Evolutionary conservation across 2,113 vertebrate genomes (phyloP), one percentile per base, ranked within the genome.

Genomic region (Paramormyrops kingsleyae): DNA sequence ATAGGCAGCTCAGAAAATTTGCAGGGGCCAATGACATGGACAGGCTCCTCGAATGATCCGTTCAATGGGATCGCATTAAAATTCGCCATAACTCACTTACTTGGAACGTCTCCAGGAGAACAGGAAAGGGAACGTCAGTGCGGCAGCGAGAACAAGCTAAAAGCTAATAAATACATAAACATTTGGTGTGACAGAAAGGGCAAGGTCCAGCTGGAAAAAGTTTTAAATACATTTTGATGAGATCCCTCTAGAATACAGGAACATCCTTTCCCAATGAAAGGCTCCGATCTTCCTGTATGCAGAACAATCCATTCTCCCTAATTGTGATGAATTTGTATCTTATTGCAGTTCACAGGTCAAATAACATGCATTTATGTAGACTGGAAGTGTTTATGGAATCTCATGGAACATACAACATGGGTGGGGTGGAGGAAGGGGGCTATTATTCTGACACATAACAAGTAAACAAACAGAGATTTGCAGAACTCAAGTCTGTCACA

Each of bases 11-110:
- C 19, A 59, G 46, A 88, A 89, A 62, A 88, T 90, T 83, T 88
- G 74, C 89, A 12, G 84, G 85, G 89, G 88, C 52, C 17, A 87
- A 86, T 89, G 91, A 56, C 74, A 47, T 62, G 86, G 88, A 77
- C 90, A 77, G 39, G 47, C 49, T 91, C 87, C 53, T 88, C 56
- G 74, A 42, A 91, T 66, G 46, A 83, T 17, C 87, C 85, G 27
- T 66, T 89, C 87, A 77, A 91, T 91, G 92, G 92, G 90, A 91
- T 91, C 70, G 88, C 89, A 89, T 89, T 35, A 88, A 90, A 92
- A 92, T 70, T 91, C 84, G 77, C 90, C 87, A 88, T 92, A 91
- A 91, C 91, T 93, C 80, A 92, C 88, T 56, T 49, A 84, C 53
- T 90, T 93, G 92, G 92, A 90, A 39, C 3, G n/a, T 27, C 46